These are phyloP conservation scores for Ephestia elutella DNA, from an alignment of 1,140 invertebrate species.

Conservation along the genomic window DNA sequence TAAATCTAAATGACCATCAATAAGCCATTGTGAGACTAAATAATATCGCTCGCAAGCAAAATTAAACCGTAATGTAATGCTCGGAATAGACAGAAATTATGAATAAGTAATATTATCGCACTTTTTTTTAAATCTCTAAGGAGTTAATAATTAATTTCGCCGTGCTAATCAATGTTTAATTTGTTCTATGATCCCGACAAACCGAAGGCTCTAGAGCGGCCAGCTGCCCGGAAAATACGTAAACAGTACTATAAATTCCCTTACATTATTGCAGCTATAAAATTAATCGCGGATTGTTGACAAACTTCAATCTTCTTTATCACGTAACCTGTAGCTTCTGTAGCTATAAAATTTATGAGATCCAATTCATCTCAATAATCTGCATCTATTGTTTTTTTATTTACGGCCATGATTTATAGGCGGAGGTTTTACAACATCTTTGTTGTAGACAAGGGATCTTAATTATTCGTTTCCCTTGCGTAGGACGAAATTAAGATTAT, in stretches of 20 bases:
- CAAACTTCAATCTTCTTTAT: background rate
- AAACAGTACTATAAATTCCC: background rate
- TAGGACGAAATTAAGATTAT: conserved; percentile 57
- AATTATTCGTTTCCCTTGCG: conserved; percentile 55
- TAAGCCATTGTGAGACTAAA: no score
- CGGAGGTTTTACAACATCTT: background rate
- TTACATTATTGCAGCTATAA: background rate
- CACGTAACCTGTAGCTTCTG: background rate
- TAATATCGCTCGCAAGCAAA: no score
- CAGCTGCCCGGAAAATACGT: background rate
- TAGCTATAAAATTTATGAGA: background rate
- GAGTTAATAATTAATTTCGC: no score
- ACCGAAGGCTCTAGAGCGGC: background rate
- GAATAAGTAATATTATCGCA: no score
- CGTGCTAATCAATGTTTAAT: no score
- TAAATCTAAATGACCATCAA: no score
- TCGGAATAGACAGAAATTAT: no score
- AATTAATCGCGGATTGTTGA: background rate
- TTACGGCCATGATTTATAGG: background rate
- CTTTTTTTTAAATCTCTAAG: no score
- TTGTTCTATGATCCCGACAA: background rate
- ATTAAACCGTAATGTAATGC: no score
- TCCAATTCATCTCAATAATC: background rate
- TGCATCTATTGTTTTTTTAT: background rate
- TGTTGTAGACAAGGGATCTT: conserved; percentile 6